Conservation (phyloP, 2,888 invertebrate species). For the Callosobruchus maculatus region DNA sequence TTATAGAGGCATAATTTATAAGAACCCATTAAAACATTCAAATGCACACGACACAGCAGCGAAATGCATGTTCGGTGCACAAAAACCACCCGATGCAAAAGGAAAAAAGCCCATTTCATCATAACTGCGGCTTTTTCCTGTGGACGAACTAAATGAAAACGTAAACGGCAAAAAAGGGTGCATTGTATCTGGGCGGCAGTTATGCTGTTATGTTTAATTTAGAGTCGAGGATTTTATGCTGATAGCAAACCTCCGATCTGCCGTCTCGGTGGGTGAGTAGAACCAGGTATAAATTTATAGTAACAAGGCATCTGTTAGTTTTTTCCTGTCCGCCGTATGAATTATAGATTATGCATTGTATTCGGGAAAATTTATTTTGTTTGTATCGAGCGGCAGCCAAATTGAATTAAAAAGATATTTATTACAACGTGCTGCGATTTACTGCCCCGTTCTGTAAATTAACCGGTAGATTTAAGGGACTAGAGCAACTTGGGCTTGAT, state of each 20-base stretch:
- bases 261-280: constrained; percentile 23
- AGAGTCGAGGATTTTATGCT: constrained; percentile 23
- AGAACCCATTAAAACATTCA: neutral
- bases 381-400: constrained; percentile 39
- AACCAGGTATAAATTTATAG: constrained; percentile 34
- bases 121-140: neutral
- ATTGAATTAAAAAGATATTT: constrained; percentile 40
- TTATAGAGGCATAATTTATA: neutral
- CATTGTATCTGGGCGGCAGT: constrained; percentile 45
- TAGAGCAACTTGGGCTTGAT: neutral
- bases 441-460: constrained; percentile 26
- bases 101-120: neutral
- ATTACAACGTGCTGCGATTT: constrained; percentile 30
- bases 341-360: constrained; percentile 48
- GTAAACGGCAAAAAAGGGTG: neutral
- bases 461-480: constrained; percentile 2
- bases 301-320: constrained; percentile 33
- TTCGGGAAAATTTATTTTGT: constrained; percentile 42
- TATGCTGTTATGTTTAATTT: constrained; percentile 40
- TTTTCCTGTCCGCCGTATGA: constrained; percentile 37
- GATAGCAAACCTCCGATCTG: constrained; percentile 2
- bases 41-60: neutral
- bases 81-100: neutral
- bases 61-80: neutral
- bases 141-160: neutral